Percentiles rank a stretch among this genome's conserved stretches.
These are phyloP conservation scores for Biston betularia DNA, from an alignment of 2,888 invertebrate genomes.

Conservation along the genomic window DNA sequence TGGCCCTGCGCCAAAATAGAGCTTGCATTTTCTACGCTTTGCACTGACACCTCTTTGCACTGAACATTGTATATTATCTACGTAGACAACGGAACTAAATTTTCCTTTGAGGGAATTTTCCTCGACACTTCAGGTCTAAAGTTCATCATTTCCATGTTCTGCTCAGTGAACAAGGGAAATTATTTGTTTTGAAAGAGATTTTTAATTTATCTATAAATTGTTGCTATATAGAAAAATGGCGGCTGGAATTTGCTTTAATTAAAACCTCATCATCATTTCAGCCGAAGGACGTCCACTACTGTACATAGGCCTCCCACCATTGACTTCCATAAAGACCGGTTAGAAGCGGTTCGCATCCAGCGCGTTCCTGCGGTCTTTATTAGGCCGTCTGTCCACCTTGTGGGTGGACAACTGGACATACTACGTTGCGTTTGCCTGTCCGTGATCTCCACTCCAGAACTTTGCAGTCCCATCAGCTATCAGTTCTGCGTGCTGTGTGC, in stretches of 20 bases:
- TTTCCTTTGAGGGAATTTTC: conserved; percentile 48
- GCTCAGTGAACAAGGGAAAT: conserved; percentile 42
- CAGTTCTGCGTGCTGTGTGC: too few relatives aligned
- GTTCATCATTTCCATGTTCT: conserved; percentile 47
- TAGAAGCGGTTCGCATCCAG: too few relatives aligned
- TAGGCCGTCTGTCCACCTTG: too few relatives aligned
- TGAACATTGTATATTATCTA: conserved; percentile 46
- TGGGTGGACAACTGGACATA: too few relatives aligned
- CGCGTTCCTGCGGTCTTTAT: too few relatives aligned
- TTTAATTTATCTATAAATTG: background rate
- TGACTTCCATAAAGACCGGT: too few relatives aligned
- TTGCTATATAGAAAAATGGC: background rate
- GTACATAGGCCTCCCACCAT: too few relatives aligned
- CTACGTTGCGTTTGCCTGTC: too few relatives aligned
- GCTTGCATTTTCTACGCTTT: conserved; percentile 42
- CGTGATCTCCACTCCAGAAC: too few relatives aligned
- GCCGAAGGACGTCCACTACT: too few relatives aligned
- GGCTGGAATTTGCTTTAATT: background rate
- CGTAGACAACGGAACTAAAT: conserved; percentile 47
- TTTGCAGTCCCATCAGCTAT: too few relatives aligned
- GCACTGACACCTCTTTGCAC: conserved; percentile 26
- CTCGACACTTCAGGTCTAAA: conserved; percentile 48
- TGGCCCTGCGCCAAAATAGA: conserved; percentile 45
- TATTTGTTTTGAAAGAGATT: conserved; percentile 38
- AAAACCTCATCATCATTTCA: too few relatives aligned